phyloP scores from a whole-genome alignment of 2,888 invertebrate genomes.

The Agrotis clavis region DNA sequence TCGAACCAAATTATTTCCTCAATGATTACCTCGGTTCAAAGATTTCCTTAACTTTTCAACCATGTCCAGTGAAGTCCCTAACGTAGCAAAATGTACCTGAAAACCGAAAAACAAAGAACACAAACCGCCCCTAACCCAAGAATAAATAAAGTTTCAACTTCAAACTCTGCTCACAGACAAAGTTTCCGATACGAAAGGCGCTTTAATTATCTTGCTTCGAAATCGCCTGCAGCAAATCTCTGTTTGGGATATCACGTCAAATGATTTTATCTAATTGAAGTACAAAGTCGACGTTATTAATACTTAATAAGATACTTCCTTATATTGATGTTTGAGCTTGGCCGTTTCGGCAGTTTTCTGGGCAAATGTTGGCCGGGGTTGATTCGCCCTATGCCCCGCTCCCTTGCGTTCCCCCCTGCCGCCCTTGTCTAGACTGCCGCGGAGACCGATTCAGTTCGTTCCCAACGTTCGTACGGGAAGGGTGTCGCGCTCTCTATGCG shows the following conservation, averaged over 20 bases:
- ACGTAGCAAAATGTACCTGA: constrained; percentile 52
- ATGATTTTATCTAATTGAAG: constrained; percentile 76
- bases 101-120: constrained; percentile 69
- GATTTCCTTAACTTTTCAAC: neutral
- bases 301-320: constrained; percentile 80
- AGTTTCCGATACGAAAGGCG: constrained; percentile 59
- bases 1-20: too few species aligned
- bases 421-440: constrained; percentile 85
- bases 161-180: constrained; percentile 66
- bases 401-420: constrained; percentile 63
- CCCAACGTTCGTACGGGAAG: constrained; percentile 72
- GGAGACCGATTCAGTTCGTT: constrained; percentile 80
- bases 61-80: neutral
- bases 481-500: constrained; percentile 67
- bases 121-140: constrained; percentile 68
- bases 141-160: constrained; percentile 74
- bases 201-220: constrained; percentile 72
- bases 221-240: constrained; percentile 70
- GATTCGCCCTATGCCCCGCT: constrained; percentile 75
- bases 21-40: neutral
- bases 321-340: constrained; percentile 82
- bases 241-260: constrained; percentile 73
- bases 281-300: constrained; percentile 76
- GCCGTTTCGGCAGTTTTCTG: constrained; percentile 79
- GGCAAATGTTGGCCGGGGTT: constrained; percentile 82